Base-by-base conservation (phyloP, 1,140 invertebrate species). In the Lepidurus packardi region DNA sequence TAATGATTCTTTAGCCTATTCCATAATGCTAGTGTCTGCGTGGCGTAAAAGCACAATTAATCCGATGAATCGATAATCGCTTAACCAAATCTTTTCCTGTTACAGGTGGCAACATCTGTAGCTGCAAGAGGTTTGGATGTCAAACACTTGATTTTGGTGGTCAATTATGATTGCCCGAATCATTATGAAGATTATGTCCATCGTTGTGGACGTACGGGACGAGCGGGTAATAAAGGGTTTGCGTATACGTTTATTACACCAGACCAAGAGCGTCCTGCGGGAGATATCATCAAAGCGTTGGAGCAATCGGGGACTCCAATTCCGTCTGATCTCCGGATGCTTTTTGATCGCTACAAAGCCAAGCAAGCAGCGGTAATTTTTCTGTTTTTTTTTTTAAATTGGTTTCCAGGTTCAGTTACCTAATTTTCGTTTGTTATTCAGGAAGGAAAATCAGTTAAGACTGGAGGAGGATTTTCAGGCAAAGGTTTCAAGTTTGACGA, bases 121-220 rank as follows among this genome's bases (percentile, higher is more conserved):
- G 97, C 97, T 10, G 97, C 97, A 0, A 87, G 98, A 80, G 98
- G 98, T 0, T 87, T 99, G 8, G 98, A 99, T 86, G 98, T 99
- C 0, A 99, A 99, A 84, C 95, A 99, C 82, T 89, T 99, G 4
- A 97, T 98, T 81, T 86, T 99, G 1, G 98, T 99, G 1, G 92
- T 99, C 0, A 99, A 99, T 86, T 99, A 98, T 85, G 98, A 99
- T 86, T 98, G 97, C 84, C 98, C 98, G 0, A 99, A 99, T 88
- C 98, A 99, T 86, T 99, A 99, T 84, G 98, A 99, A 87, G 98
- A 99, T 86, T 99, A 99, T 86, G 98, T 99, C 10, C 98, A 99
- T 85, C 88, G 98, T 82, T 98, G 96, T 86, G 98, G 98, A 73
- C 89, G 93, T 74, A 95, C 93, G 0, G 93, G 93, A 1, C 85